Conservation (phyloP, 1,140 invertebrate species). For the Mesaphorura yosii region DNA sequence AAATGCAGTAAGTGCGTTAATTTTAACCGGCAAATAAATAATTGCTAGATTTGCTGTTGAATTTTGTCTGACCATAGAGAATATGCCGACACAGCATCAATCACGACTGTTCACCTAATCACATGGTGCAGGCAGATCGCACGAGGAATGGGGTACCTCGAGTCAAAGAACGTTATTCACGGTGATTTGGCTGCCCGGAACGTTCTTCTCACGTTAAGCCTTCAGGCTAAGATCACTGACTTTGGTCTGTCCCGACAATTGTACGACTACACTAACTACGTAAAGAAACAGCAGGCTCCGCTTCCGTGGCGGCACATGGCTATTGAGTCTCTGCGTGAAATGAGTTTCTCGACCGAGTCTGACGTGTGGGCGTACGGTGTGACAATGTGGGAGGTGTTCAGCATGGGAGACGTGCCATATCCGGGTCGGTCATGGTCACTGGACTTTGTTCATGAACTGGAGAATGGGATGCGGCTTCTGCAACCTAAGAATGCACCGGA, state of each 20-base stretch:
- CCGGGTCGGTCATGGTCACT: slow-evolving; percentile 1
- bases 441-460: slow-evolving; percentile 3
- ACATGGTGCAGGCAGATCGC: neutral
- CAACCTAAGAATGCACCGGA: neutral
- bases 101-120: no score
- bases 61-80: no score
- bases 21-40: no score
- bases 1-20: no score
- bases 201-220: slow-evolving; percentile 10
- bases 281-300: no score
- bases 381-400: slow-evolving; percentile 3
- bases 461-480: neutral
- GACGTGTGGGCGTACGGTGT: slow-evolving; percentile 1
- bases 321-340: neutral
- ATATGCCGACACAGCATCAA: no score
- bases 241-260: slow-evolving; percentile 29
- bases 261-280: slow-evolving; percentile 35
- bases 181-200: slow-evolving; percentile 25
- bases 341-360: neutral
- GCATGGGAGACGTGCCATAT: neutral
- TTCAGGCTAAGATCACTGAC: slow-evolving; percentile 20
- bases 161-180: slow-evolving; percentile 31
- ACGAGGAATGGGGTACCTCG: slow-evolving; percentile 38
- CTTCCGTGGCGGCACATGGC: slow-evolving; percentile 1
- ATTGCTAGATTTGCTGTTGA: no score